Evolutionary conservation across 2,888 invertebrate species (phyloP).

Genomic region (Plebejus argus): DNA sequence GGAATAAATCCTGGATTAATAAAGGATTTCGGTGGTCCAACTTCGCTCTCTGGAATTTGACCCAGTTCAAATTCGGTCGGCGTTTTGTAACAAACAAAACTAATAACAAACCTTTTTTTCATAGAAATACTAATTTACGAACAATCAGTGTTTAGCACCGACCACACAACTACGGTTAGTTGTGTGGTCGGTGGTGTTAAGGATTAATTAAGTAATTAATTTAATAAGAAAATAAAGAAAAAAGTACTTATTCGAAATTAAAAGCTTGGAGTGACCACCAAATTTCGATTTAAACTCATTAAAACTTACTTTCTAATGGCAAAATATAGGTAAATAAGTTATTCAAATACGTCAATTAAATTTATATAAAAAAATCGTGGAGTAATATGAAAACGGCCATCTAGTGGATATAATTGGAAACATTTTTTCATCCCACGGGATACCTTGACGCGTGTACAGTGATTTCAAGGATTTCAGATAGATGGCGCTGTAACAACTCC

Average conservation of each 20-base stretch:
- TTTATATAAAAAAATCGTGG: too few relatives aligned
- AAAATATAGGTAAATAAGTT: too few relatives aligned
- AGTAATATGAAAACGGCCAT: conserved; percentile 43
- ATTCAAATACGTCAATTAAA: too few relatives aligned
- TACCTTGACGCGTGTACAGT: neutral
- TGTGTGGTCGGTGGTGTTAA: neutral
- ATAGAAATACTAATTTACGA: neutral
- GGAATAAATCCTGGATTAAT: conserved; percentile 46
- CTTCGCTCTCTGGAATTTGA: conserved; percentile 44
- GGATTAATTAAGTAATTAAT: too few relatives aligned
- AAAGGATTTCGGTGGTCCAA: conserved; percentile 42
- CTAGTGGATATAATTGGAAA: conserved; percentile 40
- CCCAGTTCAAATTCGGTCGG: conserved; percentile 45
- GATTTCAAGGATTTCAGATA: conserved; percentile 44
- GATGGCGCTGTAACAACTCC: conserved; percentile 51
- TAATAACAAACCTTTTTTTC: neutral
- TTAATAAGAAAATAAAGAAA: too few relatives aligned
- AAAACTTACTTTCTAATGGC: too few relatives aligned
- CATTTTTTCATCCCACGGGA: conserved; percentile 41
- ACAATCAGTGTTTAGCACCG: neutral
- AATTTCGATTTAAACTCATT: too few relatives aligned
- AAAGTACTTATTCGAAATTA: too few relatives aligned
- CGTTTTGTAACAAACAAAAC: conserved; percentile 30
- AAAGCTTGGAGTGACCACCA: too few relatives aligned
- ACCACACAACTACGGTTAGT: too few relatives aligned